Evolutionary conservation across 2,797 vertebrate genomes (phyloP), one percentile per base, ranked within the genome.

Genomic region (Pangasius sanitwongsei): DNA sequence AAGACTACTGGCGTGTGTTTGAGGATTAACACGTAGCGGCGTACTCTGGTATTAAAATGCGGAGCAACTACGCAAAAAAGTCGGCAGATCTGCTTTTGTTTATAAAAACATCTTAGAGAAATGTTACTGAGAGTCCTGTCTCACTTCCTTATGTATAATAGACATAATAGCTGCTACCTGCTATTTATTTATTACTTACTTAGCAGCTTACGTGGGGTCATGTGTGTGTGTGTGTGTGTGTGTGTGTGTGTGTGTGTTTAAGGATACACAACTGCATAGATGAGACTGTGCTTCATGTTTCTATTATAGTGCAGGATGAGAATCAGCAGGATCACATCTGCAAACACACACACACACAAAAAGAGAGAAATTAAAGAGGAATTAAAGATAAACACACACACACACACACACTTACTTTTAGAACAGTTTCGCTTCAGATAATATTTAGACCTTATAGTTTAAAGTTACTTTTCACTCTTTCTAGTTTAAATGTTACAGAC

Each of bases 211-310:
- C 74, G 44, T 48, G 74, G 9, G 23, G 18, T 44, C 41, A 48
- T 18, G 50, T 75, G 41, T 3, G 11, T 13, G 53, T 55, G 16
- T 9, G 50, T n/a, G 75, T 18, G n/a, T 57, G 48, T 55, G 67
- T 86, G 50, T 37, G 69, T 74, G 44, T 83, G 44, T 55, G 78
- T 48, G 25, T 65, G 87, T 28, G 48, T 86, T 88, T 74, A 94
- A 99, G 98, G 98, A 99, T 99, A 99, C 98, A 94, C 20, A 23
- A 86, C 69, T 25, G 94, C 25, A 90, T 97, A 98, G 18, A 96
- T 31, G 6, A 96, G 91, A 82, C 95, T 96, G 88, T 94, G 95
- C 85, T 92, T 95, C 93, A 94, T 92, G 89, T 95, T 95, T 90
- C 97, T 96, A 6, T 84, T 96, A 94, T 97, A 99, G 91, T 95